phyloP scores from a whole-genome alignment of 1,140 invertebrate genomes.

The Drosophila repleta region DNA sequence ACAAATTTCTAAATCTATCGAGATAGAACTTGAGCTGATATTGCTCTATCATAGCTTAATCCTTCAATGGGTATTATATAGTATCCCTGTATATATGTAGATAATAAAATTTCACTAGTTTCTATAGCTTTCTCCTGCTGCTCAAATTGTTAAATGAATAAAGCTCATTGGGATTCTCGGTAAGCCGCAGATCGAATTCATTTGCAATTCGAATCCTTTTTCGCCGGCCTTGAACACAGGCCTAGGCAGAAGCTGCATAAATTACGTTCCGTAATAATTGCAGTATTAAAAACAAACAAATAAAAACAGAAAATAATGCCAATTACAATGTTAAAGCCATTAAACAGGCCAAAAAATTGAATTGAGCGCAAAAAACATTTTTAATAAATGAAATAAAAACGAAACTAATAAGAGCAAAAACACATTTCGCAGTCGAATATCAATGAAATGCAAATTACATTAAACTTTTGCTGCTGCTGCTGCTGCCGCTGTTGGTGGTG shows the following conservation, averaged over 20 bases:
- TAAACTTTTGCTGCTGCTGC: conserved; percentile 50
- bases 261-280: neutral
- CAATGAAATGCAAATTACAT: conserved; percentile 74
- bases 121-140: too few relatives aligned
- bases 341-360: neutral
- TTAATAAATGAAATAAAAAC: conserved; percentile 15
- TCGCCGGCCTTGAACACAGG: neutral
- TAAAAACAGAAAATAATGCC: too few relatives aligned
- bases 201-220: conserved; percentile 1
- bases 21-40: too few relatives aligned
- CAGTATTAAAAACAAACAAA: neutral
- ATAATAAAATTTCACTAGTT: too few relatives aligned
- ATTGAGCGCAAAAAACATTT: conserved; percentile 22
- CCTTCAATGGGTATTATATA: too few relatives aligned
- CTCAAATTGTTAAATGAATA: too few relatives aligned
- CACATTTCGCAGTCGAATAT: conserved; percentile 57
- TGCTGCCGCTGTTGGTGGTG: conserved; percentile 24
- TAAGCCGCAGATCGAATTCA: conserved; percentile 1
- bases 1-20: too few relatives aligned
- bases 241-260: neutral
- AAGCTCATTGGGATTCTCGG: neutral
- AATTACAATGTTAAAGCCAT: neutral
- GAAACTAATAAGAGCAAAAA: conserved; percentile 23
- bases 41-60: too few relatives aligned
- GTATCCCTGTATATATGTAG: too few relatives aligned